phyloP scores from a whole-genome alignment of 2,113 vertebrate species.

The Entomyzon cyanotis region DNA sequence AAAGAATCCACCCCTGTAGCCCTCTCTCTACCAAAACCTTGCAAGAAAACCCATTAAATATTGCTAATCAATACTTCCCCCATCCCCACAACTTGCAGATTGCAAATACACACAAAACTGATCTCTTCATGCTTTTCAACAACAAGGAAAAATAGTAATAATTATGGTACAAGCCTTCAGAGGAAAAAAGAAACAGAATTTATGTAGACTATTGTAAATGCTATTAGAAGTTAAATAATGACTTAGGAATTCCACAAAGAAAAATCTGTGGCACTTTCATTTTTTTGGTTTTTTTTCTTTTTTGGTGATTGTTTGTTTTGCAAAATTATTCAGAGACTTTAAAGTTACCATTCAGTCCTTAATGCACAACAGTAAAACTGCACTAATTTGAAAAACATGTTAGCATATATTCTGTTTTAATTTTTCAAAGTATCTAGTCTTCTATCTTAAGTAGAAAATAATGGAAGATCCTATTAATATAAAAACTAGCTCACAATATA shows the following conservation, averaged over 20 bases:
- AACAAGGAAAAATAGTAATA: not conserved
- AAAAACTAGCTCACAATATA: not conserved
- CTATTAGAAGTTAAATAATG: not conserved
- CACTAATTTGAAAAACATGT: not conserved
- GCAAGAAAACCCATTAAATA: not conserved
- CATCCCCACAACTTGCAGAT: not conserved
- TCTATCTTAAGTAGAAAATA: not conserved
- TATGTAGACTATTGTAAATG: not conserved
- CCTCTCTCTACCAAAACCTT: not conserved
- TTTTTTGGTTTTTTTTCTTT: not conserved
- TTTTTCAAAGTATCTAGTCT: not conserved
- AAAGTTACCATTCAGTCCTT: not conserved
- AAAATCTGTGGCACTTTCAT: not conserved
- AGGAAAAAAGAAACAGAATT: not conserved
- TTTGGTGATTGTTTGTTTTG: not conserved
- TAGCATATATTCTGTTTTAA: not conserved
- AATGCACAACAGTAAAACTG: not conserved
- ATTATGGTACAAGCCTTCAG: not conserved
- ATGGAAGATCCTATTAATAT: not conserved
- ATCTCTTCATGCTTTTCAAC: not conserved
- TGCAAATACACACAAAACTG: not conserved
- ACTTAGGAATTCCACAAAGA: not conserved
- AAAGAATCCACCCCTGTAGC: not conserved
- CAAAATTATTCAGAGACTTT: not conserved
- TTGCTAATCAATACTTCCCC: not conserved